phyloP scores from a whole-genome alignment of 2,113 vertebrate species.

The Epinephelus cyanopodus region DNA sequence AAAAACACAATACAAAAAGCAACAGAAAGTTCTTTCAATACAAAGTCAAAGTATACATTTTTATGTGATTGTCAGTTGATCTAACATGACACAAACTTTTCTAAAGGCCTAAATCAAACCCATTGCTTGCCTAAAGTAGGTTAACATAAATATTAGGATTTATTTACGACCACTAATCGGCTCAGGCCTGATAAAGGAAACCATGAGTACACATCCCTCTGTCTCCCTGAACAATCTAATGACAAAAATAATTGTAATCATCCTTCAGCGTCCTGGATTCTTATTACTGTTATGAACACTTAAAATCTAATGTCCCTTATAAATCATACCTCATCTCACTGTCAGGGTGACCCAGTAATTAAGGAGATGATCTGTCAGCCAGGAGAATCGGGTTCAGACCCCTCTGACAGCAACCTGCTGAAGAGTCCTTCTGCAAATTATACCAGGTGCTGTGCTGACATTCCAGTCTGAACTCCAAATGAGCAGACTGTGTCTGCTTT shows the following conservation, averaged over 20 bases:
- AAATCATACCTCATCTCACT: constrained; percentile 64
- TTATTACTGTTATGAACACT: constrained; percentile 52
- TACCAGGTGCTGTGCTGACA: constrained; percentile 48
- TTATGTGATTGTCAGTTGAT: too few species aligned
- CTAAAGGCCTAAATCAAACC: not conserved
- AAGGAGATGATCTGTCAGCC: constrained; percentile 48
- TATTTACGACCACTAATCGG: constrained; percentile 33
- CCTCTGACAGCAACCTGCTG: constrained; percentile 43
- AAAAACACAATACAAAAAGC: not conserved
- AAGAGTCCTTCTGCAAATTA: constrained; percentile 56
- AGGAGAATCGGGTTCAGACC: constrained; percentile 41
- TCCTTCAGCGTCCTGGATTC: constrained; percentile 52
- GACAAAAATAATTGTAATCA: constrained; percentile 43
- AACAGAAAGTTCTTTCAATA: too few species aligned
- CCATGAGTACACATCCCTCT: not conserved
- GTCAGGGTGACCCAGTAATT: constrained; percentile 72
- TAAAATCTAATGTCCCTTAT: constrained; percentile 55
- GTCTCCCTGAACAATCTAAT: constrained; percentile 36
- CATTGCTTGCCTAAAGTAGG: constrained; percentile 1
- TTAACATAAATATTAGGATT: constrained; percentile 28
- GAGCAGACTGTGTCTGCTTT: constrained; percentile 22
- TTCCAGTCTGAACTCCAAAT: constrained; percentile 36
- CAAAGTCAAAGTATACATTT: too few species aligned
- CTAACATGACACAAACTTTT: not conserved
- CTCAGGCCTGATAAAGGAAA: constrained; percentile 23